A percentile compares a stretch with the other conserved stretches of the same genome.
Conservation (phyloP, 2,888 invertebrate genomes). For the Pachycephus smyrnensis region DNA sequence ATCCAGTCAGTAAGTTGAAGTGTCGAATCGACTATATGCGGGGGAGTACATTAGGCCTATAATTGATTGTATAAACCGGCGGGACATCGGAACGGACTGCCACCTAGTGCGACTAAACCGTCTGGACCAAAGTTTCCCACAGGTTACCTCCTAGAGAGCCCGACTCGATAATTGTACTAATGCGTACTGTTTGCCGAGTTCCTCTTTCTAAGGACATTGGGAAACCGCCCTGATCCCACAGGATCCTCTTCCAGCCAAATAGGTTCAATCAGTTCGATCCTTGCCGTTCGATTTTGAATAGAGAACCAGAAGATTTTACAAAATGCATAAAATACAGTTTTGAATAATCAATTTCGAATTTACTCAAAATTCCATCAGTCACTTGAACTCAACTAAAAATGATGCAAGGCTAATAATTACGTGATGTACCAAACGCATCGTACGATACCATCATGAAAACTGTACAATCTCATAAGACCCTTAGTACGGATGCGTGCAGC, state of each 20-base stretch:
- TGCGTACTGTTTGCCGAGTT: conserved; percentile 40
- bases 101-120: background rate
- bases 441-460: too few species aligned
- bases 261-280: too few species aligned
- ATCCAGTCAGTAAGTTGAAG: conserved; percentile 16
- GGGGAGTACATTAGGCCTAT: conserved; percentile 28
- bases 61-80: conserved; percentile 44
- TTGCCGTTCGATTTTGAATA: too few species aligned
- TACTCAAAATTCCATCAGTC: too few species aligned
- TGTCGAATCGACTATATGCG: background rate
- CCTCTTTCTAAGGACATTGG: conserved; percentile 32
- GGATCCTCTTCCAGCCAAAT: background rate
- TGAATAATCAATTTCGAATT: too few species aligned
- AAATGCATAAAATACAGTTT: too few species aligned
- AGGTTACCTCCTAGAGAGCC: conserved; percentile 27
- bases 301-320: too few species aligned
- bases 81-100: conserved; percentile 20
- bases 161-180: conserved; percentile 49
- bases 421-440: too few species aligned
- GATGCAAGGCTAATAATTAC: too few species aligned
- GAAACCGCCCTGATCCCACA: conserved; percentile 26
- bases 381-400: too few species aligned
- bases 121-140: conserved; percentile 38
- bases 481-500: too few species aligned
- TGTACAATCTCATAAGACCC: too few species aligned